phyloP scores from a whole-genome alignment of 2,113 vertebrate species.

The rabbit (Oryctolagus cuniculus) region DNA sequence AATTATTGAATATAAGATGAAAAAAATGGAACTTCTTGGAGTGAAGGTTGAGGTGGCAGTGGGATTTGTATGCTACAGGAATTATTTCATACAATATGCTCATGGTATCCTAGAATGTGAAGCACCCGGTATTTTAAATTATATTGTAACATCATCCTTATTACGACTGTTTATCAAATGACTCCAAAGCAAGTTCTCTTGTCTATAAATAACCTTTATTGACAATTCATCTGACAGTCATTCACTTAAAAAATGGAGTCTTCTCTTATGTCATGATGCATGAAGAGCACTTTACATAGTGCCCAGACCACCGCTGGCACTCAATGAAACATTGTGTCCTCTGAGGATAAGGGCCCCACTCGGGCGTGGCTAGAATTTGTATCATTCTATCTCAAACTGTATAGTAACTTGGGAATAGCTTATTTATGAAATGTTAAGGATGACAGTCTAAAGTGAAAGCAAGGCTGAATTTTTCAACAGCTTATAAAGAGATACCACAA shows the following conservation, averaged over 20 bases:
- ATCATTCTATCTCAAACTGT: not conserved
- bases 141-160: not conserved
- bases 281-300: not conserved
- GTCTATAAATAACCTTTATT: not conserved
- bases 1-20: not conserved
- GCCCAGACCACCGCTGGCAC: not conserved
- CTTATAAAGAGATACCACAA: not conserved
- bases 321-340: not conserved
- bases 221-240: not conserved
- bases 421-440: slow-evolving; percentile 7
- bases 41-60: not conserved
- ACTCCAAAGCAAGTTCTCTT: not conserved
- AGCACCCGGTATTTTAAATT: not conserved
- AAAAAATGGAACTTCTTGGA: not conserved
- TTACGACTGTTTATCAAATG: not conserved
- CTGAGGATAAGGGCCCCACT: not conserved
- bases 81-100: not conserved
- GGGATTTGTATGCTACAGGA: not conserved
- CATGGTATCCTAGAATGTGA: not conserved
- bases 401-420: not conserved
- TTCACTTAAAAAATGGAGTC: not conserved
- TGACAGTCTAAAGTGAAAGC: not conserved
- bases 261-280: not conserved
- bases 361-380: not conserved
- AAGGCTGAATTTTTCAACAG: not conserved